These are phyloP conservation scores for Nycticebus coucang DNA, from an alignment of 2,113 vertebrate species.

Conservation along the genomic window DNA sequence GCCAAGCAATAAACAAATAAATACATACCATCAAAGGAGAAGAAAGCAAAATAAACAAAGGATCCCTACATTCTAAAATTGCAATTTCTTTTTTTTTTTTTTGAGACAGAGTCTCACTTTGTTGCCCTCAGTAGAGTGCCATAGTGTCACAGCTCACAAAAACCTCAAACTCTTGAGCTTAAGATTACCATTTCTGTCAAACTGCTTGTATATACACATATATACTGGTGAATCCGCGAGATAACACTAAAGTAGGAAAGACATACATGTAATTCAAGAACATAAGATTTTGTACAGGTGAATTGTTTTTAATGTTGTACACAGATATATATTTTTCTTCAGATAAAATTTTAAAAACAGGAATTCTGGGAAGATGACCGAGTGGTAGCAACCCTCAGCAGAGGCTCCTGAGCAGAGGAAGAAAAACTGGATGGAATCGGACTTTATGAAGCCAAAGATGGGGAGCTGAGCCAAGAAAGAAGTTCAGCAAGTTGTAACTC, in stretches of 20 bases:
- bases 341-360: background rate
- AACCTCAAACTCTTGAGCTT: too few relatives aligned
- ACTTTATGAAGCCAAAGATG: too few relatives aligned
- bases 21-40: background rate
- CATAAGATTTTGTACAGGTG: background rate
- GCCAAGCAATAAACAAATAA: background rate
- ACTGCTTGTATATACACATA: background rate
- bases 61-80: background rate
- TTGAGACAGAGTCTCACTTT: too few relatives aligned
- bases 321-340: background rate
- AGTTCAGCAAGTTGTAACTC: too few relatives aligned
- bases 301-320: background rate
- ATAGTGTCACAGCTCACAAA: too few relatives aligned
- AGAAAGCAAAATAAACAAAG: background rate
- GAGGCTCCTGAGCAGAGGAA: too few relatives aligned
- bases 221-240: background rate
- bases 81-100: background rate
- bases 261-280: background rate
- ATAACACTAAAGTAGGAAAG: background rate
- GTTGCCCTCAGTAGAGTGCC: too few relatives aligned
- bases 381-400: too few relatives aligned
- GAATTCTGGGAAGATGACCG: too few relatives aligned
- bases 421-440: too few relatives aligned
- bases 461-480: too few relatives aligned
- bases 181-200: constrained; percentile 20